Evolutionary conservation across 2,888 invertebrate species (phyloP), one percentile per base, ranked within the genome.

Genomic region (Netelia virgata): DNA sequence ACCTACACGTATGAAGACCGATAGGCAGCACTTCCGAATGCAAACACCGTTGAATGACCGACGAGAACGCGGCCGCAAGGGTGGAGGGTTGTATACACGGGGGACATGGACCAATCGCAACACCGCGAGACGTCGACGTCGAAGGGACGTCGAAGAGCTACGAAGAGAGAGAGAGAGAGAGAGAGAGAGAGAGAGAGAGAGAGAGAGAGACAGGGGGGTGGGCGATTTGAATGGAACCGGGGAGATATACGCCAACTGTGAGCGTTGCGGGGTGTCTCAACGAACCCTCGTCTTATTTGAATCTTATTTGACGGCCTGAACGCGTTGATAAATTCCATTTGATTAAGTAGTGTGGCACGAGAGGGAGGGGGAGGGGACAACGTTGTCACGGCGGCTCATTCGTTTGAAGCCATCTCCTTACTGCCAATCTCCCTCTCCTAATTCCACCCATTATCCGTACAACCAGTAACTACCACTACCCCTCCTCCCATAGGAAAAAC

Each of bases 291-390:
- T 88, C 88, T 89, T 88, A 90, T 90, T 90, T 88, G 89, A 90
- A 91, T 90, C 90, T 91, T 89, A 91, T 91, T 90, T 90, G 89
- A 89, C 89, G 88, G 86, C 70, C 82, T 74, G 84, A 79, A 86
- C 86, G 87, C 88, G 87, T 89, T 90, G 91, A 91, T 90, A 90
- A 91, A 91, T 91, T 91, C 90, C 89, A 91, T 91, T 91, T 86
- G 86, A 88, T 88, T 91, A 90, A 91, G 90, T 89, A 87, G 88
- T 84, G 83, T 79, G 70, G 69, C 78, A 74, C n/a, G 50, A 76
- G 75, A 69, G 88, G 83, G n/a, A n/a, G 72, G 84, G 18, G 57
- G 76, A 85, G 72, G 82, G 86, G 86, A 82, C 87, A 88, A 89
- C 88, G 87, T 28, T 84, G 90, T 90, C 89, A 88, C 83, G 85